Conservation (phyloP, 2,797 vertebrate species). For the Sylvia borin region DNA sequence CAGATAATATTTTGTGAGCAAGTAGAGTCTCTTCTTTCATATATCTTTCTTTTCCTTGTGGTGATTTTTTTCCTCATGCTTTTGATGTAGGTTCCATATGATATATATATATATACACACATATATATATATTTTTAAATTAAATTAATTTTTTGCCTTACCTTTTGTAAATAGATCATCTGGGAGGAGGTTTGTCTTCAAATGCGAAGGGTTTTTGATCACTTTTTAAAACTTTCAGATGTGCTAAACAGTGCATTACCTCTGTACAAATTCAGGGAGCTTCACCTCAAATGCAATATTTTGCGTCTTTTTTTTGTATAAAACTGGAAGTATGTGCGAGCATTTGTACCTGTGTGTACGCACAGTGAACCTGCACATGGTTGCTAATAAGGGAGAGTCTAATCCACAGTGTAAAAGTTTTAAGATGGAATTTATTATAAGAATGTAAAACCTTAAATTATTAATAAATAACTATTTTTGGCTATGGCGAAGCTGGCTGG, state of each 20-base stretch:
- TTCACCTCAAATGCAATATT: slow-evolving; percentile 85
- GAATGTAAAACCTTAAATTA: slow-evolving; percentile 99
- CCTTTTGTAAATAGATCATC: slow-evolving; percentile 79
- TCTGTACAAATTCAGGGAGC: slow-evolving; percentile 89
- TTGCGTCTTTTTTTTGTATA: slow-evolving; percentile 70
- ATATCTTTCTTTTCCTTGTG: slow-evolving; percentile 13
- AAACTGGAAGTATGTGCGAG: slow-evolving; percentile 81
- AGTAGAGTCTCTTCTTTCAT: slow-evolving; percentile 58
- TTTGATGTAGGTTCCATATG: slow-evolving; percentile 57
- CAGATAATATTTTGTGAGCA: slow-evolving; percentile 58
- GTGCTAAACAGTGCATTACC: slow-evolving; percentile 82
- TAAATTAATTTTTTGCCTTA: slow-evolving; percentile 75
- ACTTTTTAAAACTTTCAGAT: slow-evolving; percentile 74
- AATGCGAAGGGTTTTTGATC: slow-evolving; percentile 71
- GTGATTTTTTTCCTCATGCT: not conserved
- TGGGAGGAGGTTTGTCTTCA: slow-evolving; percentile 69
- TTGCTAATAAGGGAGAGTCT: slow-evolving; percentile 76
- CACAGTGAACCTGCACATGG: slow-evolving; percentile 77
- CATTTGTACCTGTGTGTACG: slow-evolving; percentile 64
- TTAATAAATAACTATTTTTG: slow-evolving; percentile 99
- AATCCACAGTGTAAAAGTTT: slow-evolving; percentile 76
- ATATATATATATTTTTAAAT: slow-evolving; percentile 45
- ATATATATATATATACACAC: not conserved
- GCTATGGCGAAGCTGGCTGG: slow-evolving; percentile 80
- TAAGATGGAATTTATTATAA: slow-evolving; percentile 86